Evolutionary conservation across 2,797 vertebrate species (phyloP), one percentile per base, ranked within the genome.

Genomic region (Cirrhinus mrigala): DNA sequence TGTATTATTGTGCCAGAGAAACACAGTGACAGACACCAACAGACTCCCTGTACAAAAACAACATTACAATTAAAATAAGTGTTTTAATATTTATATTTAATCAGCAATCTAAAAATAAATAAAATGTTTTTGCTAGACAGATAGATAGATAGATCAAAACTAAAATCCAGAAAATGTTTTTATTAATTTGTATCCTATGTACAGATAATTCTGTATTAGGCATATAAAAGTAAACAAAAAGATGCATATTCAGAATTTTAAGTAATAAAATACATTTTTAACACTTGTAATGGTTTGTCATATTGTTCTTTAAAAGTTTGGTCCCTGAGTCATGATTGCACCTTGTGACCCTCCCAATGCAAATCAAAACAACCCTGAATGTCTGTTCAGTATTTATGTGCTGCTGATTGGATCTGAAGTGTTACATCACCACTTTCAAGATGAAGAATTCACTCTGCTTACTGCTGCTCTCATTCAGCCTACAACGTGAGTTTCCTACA

Each of bases 301-400:
- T 52, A 11, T 48, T 20, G 29, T 68, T 68, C 64, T 37, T 69
- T n/a, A 70, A 14, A n/a, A 70, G 5, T 70, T 70, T 70, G 5
- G 11, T 11, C 37, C 20, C n/a, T 70, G 16, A 37, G 29, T 10
- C 68, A 70, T n/a, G 37, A 44, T 70, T 44, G 68, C 44, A n/a
- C 40, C 20, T 44, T n/a, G 68, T 70, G 68, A 70, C 37, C 37
- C 68, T 70, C 68, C 66, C 29, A 69, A 69, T 69, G 66, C 66
- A 69, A 69, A 69, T 69, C 3, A 6, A 69, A 66, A 4, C 14
- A 68, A n/a, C 6, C 20, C 37, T n/a, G 68, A 44, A 14, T 12
- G 20, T 69, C 12, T n/a, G 37, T 2, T 44, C 0, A 46, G 68
- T 70, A 70, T 70, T 70, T 70, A 70, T 70, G 22, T 70, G 68